phyloP scores from a whole-genome alignment of 2,888 invertebrate species.

The Octonoba sinensis region DNA sequence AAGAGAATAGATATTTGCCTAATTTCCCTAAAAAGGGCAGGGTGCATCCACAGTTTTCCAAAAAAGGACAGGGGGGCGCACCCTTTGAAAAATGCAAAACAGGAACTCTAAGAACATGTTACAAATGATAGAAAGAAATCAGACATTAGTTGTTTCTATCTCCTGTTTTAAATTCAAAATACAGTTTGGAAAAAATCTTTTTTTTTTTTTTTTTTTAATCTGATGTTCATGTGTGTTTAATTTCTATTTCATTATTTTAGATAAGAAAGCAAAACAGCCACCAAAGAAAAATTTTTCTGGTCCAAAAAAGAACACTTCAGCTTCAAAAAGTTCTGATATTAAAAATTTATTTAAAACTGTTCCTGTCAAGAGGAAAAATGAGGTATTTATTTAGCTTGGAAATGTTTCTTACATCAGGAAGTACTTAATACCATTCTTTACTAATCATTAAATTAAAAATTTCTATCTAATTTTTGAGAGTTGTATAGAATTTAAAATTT shows the following conservation, averaged over 20 bases:
- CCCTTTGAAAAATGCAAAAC: no score
- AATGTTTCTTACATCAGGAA: no score
- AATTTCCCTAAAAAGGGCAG: no score
- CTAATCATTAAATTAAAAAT: no score
- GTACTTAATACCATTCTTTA: no score
- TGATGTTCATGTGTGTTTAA: not conserved
- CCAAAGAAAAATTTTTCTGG: slow-evolving; percentile 70
- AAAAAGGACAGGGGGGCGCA: no score
- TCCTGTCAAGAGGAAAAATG: slow-evolving; percentile 79
- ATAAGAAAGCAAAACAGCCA: slow-evolving; percentile 23
- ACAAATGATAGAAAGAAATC: no score
- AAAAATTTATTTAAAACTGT: slow-evolving; percentile 85
- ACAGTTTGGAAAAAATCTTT: slow-evolving; percentile 1
- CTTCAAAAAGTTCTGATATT: slow-evolving; percentile 75
- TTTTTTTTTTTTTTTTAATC: slow-evolving; percentile 7
- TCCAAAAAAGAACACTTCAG: slow-evolving; percentile 67
- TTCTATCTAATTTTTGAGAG: no score
- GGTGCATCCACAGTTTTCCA: no score
- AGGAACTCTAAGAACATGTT: no score
- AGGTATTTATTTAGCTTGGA: slow-evolving; percentile 69
- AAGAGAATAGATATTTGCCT: no score
- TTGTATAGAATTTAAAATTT: no score
- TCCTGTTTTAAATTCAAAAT: not conserved
- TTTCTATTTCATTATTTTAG: slow-evolving; percentile 3
- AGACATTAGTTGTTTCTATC: not conserved